A percentile compares a stretch with the other conserved stretches of the same genome.
These are phyloP conservation scores for Drosophila pallidifrons DNA, from an alignment of 1,140 invertebrate genomes.

Conservation along the genomic window DNA sequence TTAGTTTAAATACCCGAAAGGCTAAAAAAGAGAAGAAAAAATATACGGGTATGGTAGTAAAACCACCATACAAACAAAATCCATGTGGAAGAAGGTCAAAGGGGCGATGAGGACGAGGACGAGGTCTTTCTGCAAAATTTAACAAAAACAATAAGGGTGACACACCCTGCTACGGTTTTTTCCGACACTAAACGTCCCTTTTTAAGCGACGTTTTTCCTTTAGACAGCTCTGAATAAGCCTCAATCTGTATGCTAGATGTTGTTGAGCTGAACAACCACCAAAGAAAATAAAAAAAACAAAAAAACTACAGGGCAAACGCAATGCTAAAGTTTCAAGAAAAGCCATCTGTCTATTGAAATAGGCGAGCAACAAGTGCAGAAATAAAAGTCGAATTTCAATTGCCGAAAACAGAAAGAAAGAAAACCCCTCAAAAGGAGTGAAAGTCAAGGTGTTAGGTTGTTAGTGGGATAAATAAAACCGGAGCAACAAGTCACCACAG, in stretches of 20 bases:
- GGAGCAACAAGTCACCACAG: slow-evolving; percentile 3
- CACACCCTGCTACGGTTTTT: slow-evolving; percentile 54
- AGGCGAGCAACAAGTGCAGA: slow-evolving; percentile 70
- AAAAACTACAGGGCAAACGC: slow-evolving; percentile 59
- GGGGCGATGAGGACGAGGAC: slow-evolving; percentile 25
- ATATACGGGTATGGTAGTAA: slow-evolving; percentile 32
- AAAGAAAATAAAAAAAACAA: background rate
- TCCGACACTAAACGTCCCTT: slow-evolving; percentile 72
- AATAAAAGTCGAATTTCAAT: slow-evolving; percentile 62
- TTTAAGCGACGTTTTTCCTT: slow-evolving; percentile 73
- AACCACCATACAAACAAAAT: slow-evolving; percentile 37
- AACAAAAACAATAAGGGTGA: slow-evolving; percentile 80
- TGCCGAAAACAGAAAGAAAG: slow-evolving; percentile 16
- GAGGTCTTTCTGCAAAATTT: slow-evolving; percentile 82
- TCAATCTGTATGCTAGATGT: slow-evolving; percentile 29
- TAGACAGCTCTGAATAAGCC: slow-evolving; percentile 38
- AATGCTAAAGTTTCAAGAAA: slow-evolving; percentile 63
- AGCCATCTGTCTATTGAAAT: slow-evolving; percentile 40
- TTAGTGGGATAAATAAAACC: slow-evolving; percentile 6
- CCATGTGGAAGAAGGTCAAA: slow-evolving; percentile 18
- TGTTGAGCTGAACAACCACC: slow-evolving; percentile 63
- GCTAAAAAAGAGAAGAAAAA: slow-evolving; percentile 70
- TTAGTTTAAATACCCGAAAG: slow-evolving; percentile 84
- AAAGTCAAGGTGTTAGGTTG: slow-evolving; percentile 31
- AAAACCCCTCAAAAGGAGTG: slow-evolving; percentile 32